Percentiles rank a stretch among this genome's conserved stretches.
phyloP scores from a whole-genome alignment of 2,888 invertebrate genomes.

The Spisula subtruncata region DNA sequence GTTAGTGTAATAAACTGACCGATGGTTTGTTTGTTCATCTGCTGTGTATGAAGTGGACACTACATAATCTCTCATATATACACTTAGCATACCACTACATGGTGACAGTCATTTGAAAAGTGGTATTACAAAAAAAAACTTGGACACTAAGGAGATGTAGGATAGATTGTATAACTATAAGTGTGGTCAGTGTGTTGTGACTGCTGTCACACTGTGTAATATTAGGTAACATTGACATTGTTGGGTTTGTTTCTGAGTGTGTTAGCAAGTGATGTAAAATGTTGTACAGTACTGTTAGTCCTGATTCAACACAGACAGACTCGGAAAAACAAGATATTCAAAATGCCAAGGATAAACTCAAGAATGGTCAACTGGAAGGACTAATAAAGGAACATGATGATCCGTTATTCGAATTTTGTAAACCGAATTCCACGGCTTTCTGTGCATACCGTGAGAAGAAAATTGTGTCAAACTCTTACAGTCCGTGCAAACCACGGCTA shows the following conservation, averaged over 20 bases:
- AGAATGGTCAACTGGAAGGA: slow-evolving; percentile 50
- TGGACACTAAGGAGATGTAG: not conserved
- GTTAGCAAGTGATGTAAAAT: slow-evolving; percentile 52
- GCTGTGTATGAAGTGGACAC: not conserved
- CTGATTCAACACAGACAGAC: slow-evolving; percentile 73
- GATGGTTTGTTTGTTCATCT: slow-evolving; percentile 16
- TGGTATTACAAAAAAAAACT: not conserved
- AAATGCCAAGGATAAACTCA: slow-evolving; percentile 53
- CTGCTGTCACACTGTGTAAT: not conserved
- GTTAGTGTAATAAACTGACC: slow-evolving; percentile 19
- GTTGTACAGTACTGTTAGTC: slow-evolving; percentile 69
- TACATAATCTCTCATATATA: not conserved
- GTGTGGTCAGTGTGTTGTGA: not conserved
- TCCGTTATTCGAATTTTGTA: slow-evolving; percentile 57
- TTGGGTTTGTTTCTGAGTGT: not conserved
- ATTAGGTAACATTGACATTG: slow-evolving; percentile 34
- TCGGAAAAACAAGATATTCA: slow-evolving; percentile 66
- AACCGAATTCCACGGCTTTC: slow-evolving; percentile 66
- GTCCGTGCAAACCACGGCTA: slow-evolving; percentile 61
- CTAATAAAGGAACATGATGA: slow-evolving; percentile 35
- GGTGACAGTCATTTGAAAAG: not conserved
- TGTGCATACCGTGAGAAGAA: slow-evolving; percentile 58
- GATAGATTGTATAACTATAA: not conserved
- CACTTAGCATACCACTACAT: not conserved
- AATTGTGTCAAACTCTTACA: slow-evolving; percentile 45